Percentiles rank a stretch among this genome's conserved stretches.
These are phyloP conservation scores for Gallinago undulata DNA, from an alignment of 2,113 vertebrate species.

Conservation along the genomic window DNA sequence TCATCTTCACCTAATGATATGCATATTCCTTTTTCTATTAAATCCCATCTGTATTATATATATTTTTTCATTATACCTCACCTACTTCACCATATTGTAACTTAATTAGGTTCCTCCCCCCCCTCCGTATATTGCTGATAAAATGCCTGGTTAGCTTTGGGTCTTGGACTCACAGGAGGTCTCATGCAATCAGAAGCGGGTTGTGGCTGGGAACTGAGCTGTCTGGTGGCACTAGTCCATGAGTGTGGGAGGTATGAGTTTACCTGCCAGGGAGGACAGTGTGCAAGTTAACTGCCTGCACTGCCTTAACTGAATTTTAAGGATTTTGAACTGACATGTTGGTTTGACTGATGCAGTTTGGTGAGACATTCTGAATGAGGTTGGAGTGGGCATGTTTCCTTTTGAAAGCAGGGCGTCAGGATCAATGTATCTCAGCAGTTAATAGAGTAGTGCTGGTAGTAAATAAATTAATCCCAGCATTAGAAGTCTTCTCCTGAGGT, in stretches of 20 bases:
- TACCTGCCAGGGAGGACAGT: neutral
- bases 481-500: neutral
- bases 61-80: neutral
- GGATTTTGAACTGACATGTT: neutral
- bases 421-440: neutral
- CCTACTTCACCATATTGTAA: neutral
- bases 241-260: neutral
- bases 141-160: neutral
- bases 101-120: neutral
- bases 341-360: neutral
- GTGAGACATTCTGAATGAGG: neutral
- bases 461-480: neutral
- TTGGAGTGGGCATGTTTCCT: neutral
- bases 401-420: neutral
- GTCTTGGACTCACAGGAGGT: neutral
- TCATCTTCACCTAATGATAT: neutral
- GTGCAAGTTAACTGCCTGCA: neutral
- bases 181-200: neutral
- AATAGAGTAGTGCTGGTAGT: neutral
- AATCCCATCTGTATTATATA: neutral
- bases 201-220: neutral
- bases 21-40: neutral
- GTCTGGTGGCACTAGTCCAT: neutral
- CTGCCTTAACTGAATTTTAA: neutral
- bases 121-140: neutral